phyloP scores from a whole-genome alignment of 2,888 invertebrate species.

The Trissoscelio sp. region DNA sequence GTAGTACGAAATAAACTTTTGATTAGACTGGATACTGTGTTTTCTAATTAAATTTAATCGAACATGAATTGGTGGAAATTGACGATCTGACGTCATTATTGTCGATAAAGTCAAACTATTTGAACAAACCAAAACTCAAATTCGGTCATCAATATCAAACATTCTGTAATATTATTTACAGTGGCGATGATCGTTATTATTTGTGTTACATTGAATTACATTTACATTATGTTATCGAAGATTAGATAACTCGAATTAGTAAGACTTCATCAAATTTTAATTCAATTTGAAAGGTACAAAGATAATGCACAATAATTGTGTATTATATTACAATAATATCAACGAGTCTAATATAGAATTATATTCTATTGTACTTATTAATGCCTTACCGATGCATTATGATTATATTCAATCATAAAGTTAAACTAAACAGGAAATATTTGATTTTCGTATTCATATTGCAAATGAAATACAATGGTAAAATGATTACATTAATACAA shows the following conservation, averaged over 20 bases:
- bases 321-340: no score
- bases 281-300: not conserved
- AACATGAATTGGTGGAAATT: conserved; percentile 12
- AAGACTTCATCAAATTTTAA: not conserved
- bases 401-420: not conserved
- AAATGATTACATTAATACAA: no score
- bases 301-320: not conserved
- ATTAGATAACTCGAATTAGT: not conserved
- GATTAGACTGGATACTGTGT: conserved; percentile 18
- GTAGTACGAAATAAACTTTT: conserved; percentile 14
- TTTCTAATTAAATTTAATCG: conserved; percentile 32
- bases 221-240: not conserved
- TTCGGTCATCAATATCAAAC: not conserved
- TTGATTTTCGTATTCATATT: not conserved
- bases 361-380: not conserved
- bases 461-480: no score
- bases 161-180: not conserved
- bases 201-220: not conserved
- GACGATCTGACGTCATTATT: conserved; percentile 12
- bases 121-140: not conserved
- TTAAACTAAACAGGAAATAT: not conserved
- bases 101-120: not conserved
- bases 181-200: not conserved
- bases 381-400: not conserved
- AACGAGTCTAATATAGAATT: no score